A percentile compares a stretch with the other conserved stretches of the same genome.
Conservation (phyloP, 2,113 vertebrate species). For the Lophius piscatorius region DNA sequence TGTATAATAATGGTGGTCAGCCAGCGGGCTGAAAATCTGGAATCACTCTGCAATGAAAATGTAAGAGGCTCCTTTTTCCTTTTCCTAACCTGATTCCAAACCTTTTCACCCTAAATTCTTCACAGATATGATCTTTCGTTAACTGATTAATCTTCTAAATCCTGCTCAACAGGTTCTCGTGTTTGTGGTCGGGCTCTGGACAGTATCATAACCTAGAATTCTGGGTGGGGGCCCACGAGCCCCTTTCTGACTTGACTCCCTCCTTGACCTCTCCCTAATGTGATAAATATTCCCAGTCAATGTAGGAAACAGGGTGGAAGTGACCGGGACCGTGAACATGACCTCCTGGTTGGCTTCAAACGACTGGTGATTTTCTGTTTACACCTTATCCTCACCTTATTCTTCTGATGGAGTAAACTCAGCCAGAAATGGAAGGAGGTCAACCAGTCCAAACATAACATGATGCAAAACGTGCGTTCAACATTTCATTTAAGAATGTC, state of each 20-base stretch:
- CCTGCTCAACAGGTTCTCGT: slow-evolving; percentile 45
- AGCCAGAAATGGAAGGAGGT: slow-evolving; percentile 21
- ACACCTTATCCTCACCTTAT: slow-evolving; percentile 59
- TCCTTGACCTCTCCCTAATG: slow-evolving; percentile 72
- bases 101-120: slow-evolving; percentile 23
- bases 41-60: background rate
- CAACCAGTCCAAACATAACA: slow-evolving; percentile 32
- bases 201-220: slow-evolving; percentile 58
- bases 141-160: slow-evolving; percentile 34
- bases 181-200: slow-evolving; percentile 64
- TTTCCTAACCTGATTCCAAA: slow-evolving; percentile 10
- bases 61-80: slow-evolving; percentile 5
- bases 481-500: background rate
- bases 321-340: slow-evolving; percentile 67
- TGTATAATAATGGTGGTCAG: too few relatives aligned
- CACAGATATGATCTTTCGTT: slow-evolving; percentile 11
- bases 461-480: slow-evolving; percentile 1
- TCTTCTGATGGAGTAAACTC: slow-evolving; percentile 30
- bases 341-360: slow-evolving; percentile 73
- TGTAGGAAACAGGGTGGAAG: slow-evolving; percentile 76
- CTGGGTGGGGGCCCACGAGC: slow-evolving; percentile 46
- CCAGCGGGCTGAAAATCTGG: background rate
- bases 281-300: slow-evolving; percentile 79
- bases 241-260: slow-evolving; percentile 60
- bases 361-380: slow-evolving; percentile 56